Evolutionary conservation across 2,888 invertebrate species (phyloP).

Genomic region (Tachina grossa): DNA sequence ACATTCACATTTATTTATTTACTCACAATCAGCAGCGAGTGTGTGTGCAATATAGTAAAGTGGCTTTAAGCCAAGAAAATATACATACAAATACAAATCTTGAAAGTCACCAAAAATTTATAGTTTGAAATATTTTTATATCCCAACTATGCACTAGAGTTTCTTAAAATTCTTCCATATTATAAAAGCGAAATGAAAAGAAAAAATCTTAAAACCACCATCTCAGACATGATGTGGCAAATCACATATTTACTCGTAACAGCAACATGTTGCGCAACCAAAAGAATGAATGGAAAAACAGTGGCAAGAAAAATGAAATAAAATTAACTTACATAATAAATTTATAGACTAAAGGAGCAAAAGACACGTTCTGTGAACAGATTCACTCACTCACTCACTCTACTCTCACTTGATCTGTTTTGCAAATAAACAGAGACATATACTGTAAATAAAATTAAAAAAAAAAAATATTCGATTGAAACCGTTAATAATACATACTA

Average conservation of each 20-base stretch:
- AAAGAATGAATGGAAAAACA: conserved; percentile 4
- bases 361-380: conserved; percentile 45
- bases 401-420: conserved; percentile 32
- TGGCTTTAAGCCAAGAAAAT: conserved; percentile 58
- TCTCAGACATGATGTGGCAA: conserved; percentile 52
- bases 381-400: conserved; percentile 44
- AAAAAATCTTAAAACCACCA: conserved; percentile 26
- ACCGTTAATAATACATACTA: not conserved
- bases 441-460: not conserved
- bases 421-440: conserved; percentile 23
- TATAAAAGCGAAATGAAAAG: conserved; percentile 30
- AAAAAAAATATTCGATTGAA: conserved; percentile 10
- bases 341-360: conserved; percentile 63
- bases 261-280: conserved; percentile 67
- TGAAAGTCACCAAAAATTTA: conserved; percentile 63
- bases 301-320: conserved; percentile 30
- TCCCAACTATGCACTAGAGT: conserved; percentile 5
- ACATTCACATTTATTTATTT: conserved; percentile 9
- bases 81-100: conserved; percentile 27
- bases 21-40: not conserved
- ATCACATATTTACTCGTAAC: conserved; percentile 19
- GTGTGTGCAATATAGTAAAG: conserved; percentile 16
- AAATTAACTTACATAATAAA: conserved; percentile 66
- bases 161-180: conserved; percentile 28
- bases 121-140: conserved; percentile 24